phyloP scores from a whole-genome alignment of 2,113 vertebrate species.

The Hippocampus barbouri region DNA sequence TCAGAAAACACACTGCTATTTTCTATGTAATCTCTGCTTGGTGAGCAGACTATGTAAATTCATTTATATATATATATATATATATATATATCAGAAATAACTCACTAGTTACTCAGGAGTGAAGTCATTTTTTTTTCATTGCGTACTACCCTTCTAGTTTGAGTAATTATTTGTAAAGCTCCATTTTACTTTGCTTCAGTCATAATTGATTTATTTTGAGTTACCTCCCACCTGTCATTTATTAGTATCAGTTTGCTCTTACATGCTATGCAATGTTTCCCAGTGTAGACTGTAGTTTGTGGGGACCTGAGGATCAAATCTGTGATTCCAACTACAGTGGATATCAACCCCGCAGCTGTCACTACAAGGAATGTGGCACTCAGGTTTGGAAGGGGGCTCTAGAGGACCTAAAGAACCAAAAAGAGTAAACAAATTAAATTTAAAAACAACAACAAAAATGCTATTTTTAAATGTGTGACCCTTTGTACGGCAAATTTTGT shows the following conservation, averaged over 20 bases:
- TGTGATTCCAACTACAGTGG: slow-evolving; percentile 55
- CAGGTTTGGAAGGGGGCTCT: slow-evolving; percentile 29
- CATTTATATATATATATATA: no score
- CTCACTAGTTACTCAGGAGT: no score
- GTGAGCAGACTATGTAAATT: no score
- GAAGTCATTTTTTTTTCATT: no score
- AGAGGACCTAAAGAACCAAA: slow-evolving; percentile 34
- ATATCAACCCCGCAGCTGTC: slow-evolving; percentile 24
- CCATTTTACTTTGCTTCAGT: no score
- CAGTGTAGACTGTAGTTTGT: slow-evolving; percentile 61
- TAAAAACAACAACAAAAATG: background rate
- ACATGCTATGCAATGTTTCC: slow-evolving; percentile 25
- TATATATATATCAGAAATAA: background rate
- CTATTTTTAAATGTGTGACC: background rate
- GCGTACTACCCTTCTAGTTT: no score
- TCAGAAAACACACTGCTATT: no score
- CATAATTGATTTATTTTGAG: no score
- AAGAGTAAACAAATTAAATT: background rate
- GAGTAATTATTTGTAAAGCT: no score
- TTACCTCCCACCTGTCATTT: background rate
- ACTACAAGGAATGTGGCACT: slow-evolving; percentile 48
- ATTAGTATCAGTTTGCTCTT: slow-evolving; percentile 11
- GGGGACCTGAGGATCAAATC: slow-evolving; percentile 2
- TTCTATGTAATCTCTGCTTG: no score
- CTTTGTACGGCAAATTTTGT: background rate